phyloP scores from a whole-genome alignment of 2,113 vertebrate species.

The Eira barbara region DNA sequence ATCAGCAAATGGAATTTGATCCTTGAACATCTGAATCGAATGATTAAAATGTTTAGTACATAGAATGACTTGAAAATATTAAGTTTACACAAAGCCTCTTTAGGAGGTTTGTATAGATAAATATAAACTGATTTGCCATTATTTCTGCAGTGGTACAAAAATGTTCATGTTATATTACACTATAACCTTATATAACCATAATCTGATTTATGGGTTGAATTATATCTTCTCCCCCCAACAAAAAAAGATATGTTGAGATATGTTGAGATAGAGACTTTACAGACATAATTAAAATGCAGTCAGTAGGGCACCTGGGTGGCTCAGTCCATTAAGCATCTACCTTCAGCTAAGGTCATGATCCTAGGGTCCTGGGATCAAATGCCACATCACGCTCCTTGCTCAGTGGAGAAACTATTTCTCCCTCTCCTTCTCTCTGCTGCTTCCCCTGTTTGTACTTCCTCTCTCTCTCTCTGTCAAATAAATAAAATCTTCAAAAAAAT shows the following conservation, averaged over 20 bases:
- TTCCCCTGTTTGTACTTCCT: background rate
- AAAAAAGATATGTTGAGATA: background rate
- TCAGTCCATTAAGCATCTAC: background rate
- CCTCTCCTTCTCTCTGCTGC: no score
- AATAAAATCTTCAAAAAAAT: background rate
- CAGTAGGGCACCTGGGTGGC: background rate
- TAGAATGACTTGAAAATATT: constrained; percentile 47
- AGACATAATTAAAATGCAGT: background rate
- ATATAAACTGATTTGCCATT: background rate
- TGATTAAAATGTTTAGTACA: constrained; percentile 55
- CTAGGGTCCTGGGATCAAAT: background rate
- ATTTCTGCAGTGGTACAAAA: background rate
- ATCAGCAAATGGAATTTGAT: constrained; percentile 48
- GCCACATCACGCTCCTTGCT: background rate
- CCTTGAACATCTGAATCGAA: constrained; percentile 56
- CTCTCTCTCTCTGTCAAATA: background rate
- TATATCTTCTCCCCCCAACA: background rate
- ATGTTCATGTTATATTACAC: background rate
- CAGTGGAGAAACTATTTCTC: background rate
- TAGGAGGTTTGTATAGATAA: background rate
- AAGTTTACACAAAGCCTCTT: constrained; percentile 33
- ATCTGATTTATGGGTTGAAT: background rate
- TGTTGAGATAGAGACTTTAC: background rate
- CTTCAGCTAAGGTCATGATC: background rate
- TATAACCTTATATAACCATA: background rate